These are phyloP conservation scores for Glossophaga mutica DNA, from an alignment of 2,797 vertebrate species.

Conservation along the genomic window DNA sequence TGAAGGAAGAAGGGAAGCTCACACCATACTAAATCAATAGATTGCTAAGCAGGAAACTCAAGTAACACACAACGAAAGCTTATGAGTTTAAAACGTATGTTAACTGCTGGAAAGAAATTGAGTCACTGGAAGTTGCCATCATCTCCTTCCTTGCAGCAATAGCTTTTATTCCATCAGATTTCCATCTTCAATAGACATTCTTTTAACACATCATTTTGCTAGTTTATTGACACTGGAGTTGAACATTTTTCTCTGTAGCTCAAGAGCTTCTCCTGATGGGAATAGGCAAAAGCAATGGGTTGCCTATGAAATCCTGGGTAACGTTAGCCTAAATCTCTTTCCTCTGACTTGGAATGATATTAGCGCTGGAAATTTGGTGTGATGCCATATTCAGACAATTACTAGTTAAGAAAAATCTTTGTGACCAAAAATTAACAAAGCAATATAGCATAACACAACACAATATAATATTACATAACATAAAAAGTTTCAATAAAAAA, in stretches of 20 bases:
- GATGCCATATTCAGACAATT: not conserved
- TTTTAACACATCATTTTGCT: conserved; percentile 22
- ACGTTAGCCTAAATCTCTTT: conserved; percentile 17
- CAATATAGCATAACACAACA: not conserved
- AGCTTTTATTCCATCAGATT: conserved; percentile 35
- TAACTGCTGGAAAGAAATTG: not conserved
- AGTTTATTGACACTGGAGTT: not conserved
- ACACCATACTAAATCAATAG: not conserved
- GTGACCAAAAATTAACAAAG: not conserved
- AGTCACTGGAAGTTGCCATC: not conserved
- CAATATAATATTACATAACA: not conserved
- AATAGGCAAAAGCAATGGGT: not conserved
- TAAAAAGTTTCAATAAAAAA: not conserved
- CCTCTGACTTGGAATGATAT: not conserved
- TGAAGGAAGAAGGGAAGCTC: not conserved
- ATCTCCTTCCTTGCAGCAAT: not conserved
- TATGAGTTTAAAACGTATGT: not conserved
- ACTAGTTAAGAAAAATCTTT: conserved; percentile 10
- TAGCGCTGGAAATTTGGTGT: not conserved
- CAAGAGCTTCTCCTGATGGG: conserved; percentile 26
- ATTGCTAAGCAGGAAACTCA: not conserved
- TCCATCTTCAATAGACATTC: not conserved
- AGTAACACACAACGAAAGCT: not conserved
- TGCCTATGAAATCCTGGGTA: conserved; percentile 10
- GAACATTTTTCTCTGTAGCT: not conserved